Conservation (phyloP, 2,888 invertebrate genomes). For the Calameuta pallipes region DNA sequence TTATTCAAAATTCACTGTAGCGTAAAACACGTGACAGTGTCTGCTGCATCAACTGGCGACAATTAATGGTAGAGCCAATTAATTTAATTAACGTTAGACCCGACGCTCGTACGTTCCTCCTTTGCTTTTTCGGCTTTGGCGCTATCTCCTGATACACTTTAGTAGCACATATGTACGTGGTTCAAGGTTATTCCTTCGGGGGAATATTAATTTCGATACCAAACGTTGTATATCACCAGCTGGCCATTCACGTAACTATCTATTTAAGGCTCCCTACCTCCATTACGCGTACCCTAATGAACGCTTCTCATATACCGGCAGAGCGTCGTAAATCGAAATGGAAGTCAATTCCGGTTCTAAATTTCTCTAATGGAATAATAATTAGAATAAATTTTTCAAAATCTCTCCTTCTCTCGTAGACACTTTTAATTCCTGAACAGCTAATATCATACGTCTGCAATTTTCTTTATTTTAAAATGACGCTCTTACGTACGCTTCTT, state of each 20-base stretch:
- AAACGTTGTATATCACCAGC: background rate
- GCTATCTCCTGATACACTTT: background rate
- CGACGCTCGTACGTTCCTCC: background rate
- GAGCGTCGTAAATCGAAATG: background rate
- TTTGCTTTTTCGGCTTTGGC: background rate
- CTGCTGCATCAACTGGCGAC: background rate
- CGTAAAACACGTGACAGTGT: background rate
- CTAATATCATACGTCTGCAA: too few species aligned
- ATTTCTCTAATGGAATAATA: background rate
- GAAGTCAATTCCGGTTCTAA: background rate
- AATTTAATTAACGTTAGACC: background rate
- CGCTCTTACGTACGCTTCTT: background rate
- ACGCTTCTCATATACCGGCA: background rate
- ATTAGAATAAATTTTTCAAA: background rate
- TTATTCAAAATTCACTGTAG: background rate
- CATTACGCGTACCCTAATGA: background rate
- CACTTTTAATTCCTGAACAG: too few species aligned
- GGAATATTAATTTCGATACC: slow-evolving; percentile 15
- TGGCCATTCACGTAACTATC: slow-evolving; percentile 3
- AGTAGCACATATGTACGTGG: background rate
- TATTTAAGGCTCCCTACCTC: background rate
- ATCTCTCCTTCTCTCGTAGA: background rate
- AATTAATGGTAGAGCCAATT: background rate
- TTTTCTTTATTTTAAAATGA: too few species aligned
- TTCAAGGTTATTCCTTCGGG: slow-evolving; percentile 13